Base-by-base conservation (phyloP, 2,113 vertebrate genomes). In the Crotophaga sulcirostris region DNA sequence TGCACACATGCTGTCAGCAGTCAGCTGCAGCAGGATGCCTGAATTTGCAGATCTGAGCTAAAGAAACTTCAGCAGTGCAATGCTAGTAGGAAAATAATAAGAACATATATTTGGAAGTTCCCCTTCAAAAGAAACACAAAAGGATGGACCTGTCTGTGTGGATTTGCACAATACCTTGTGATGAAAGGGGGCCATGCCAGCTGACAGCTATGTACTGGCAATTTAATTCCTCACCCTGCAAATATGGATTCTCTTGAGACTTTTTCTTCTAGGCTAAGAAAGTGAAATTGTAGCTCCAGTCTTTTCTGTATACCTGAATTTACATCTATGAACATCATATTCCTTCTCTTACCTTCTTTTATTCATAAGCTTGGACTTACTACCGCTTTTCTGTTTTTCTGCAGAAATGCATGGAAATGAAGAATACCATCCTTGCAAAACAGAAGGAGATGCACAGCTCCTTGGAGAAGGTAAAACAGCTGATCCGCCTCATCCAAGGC, bases 321-420 rank as follows among this genome's bases (percentile, higher is more conserved):
- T 72, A 74, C 60, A 60, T 88, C 82, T 62, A 47, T 28, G 68
- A 78, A 63, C 23, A 18, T 69, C 60, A 3, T 68, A 38, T 51
- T 74, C 64, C 72, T 88, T 94, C 64, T 84, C 40, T 64, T 81
- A 25, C 64, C 68, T 54, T 38, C 76, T 80, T 69, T 58, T 49
- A 23, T 60, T 73, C 31, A 4, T n/a, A 25, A 96, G 49, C 89
- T 82, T 40, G 21, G 84, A 60, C 89, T 82, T 84, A 83, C 3
- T 47, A 3, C 62, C 59, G 84, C 60, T 73, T 85, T 94, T 96
- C 25, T 92, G 25, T 28, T 98, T 95, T 85, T 83, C 95, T 91
- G 67, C 96, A 99, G 99, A 99, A 99, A 99, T 99, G 99, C 97
- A 99, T 99, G 99, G 99, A 99, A 97, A 99, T 99, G 98, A 99